Evolutionary conservation across 2,797 vertebrate species (phyloP), one percentile per base, ranked within the genome.

Genomic region (Hemitrygon akajei): DNA sequence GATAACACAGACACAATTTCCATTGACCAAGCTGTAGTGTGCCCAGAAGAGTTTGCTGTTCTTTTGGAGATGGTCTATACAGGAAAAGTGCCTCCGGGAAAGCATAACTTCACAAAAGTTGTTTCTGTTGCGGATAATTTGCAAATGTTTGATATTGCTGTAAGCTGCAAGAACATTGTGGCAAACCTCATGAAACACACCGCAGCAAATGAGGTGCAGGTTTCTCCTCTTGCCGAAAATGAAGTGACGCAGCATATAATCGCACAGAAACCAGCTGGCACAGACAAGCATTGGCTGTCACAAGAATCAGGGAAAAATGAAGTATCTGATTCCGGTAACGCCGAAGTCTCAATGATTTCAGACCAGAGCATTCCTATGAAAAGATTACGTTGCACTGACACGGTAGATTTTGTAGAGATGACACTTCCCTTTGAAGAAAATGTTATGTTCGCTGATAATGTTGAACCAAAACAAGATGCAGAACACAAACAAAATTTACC

Each of bases 81-180:
- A 0, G 98, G 98, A 73, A 98, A 96, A 93, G 96, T 99, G 47
- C 97, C 97, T 0, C 94, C 97, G 10, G 98, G 98, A 84, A 98
- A 98, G 94, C 97, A 98, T 96, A 98, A 98, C 94, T 97, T 98
- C 93, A 97, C 97, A 93, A 97, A 97, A 93, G 96, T 98, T 47
- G 97, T 98, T 30, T 97, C 98, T 0, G 95, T 98, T 0, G 98
- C 98, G 0, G 98, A 98, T 96, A 98, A 97, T 95, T 96, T 99
- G 89, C 98, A 98, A 96, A 98, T 98, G 98, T 98, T 98, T 27
- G 98, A 99, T 5, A 97, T 98, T 94, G 97, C 98, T 0, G 96
- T 98, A 0, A 97, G 98, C 22, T 98, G 98, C 94, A 98, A 98
- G 95, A 98, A 97, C 40, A 96, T 98, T 94, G 97, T 98, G 91